Percentiles rank a stretch among this genome's conserved stretches.
Evolutionary conservation across 2,113 vertebrate species (phyloP).

Genomic region (Hemiscyllium ocellatum): DNA sequence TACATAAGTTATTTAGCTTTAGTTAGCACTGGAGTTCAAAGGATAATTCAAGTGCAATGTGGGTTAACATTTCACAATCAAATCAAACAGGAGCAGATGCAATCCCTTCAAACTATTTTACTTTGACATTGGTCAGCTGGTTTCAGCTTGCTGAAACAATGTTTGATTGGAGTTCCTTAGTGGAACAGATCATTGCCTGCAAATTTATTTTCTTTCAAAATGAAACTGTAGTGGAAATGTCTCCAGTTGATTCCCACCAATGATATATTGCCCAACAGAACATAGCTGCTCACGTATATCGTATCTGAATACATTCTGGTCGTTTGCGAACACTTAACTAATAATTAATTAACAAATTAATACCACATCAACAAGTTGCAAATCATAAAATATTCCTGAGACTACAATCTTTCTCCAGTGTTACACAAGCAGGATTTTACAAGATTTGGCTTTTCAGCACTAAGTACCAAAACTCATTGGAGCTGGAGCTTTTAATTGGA

Average conservation of each 20-base stretch:
- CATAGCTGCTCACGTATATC: background rate
- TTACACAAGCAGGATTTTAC: background rate
- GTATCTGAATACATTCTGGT: background rate
- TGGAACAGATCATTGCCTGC: background rate
- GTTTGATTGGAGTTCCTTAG: background rate
- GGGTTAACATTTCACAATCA: background rate
- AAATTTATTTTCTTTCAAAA: background rate
- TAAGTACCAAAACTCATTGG: background rate
- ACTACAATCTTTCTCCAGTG: background rate
- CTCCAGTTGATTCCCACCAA: background rate
- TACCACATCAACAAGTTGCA: background rate
- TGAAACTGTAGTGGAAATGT: background rate
- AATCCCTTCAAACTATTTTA: background rate
- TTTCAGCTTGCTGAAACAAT: background rate
- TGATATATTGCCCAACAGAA: background rate
- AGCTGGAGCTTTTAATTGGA: background rate
- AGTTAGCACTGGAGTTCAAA: background rate
- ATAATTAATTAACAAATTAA: background rate
- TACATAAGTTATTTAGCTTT: background rate
- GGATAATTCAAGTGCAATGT: background rate
- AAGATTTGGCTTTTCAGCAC: background rate
- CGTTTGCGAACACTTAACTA: background rate
- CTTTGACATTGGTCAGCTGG: background rate
- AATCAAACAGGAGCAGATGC: background rate
- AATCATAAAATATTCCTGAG: background rate